Evolutionary conservation across 2,797 vertebrate genomes (phyloP).

Genomic region (Pangasius sanitwongsei): DNA sequence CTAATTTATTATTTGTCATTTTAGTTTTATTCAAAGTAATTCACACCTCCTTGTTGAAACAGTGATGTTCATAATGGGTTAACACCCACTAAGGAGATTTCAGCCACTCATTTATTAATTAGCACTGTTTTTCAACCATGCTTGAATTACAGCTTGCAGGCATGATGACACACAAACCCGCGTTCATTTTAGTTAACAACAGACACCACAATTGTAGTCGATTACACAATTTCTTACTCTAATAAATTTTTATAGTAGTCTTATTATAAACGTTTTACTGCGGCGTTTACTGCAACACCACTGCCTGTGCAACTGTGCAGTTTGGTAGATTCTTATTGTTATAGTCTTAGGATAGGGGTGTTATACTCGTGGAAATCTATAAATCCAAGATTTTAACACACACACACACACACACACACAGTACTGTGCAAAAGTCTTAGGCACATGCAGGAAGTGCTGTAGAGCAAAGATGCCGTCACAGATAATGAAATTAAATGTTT

Average conservation of each 20-base stretch:
- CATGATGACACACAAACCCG: too few relatives aligned
- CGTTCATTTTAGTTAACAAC: background rate
- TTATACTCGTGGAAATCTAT: too few relatives aligned
- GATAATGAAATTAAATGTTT: too few relatives aligned
- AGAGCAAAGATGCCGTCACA: too few relatives aligned
- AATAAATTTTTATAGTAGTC: background rate
- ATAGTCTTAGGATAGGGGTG: too few relatives aligned
- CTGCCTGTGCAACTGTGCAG: background rate
- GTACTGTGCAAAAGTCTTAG: too few relatives aligned
- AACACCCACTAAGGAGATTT: background rate
- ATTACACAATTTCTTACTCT: background rate
- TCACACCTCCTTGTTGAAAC: background rate
- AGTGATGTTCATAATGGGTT: background rate
- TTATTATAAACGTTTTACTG: background rate
- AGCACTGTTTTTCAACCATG: background rate
- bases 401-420: background rate
- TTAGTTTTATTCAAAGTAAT: background rate
- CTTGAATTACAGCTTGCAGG: background rate
- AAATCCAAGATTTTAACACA: too few relatives aligned
- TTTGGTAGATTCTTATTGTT: too few relatives aligned
- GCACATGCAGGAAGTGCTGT: too few relatives aligned
- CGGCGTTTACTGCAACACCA: background rate
- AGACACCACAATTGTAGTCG: background rate
- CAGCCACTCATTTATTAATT: background rate
- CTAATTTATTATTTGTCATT: background rate